Evolutionary conservation across 2,797 vertebrate species (phyloP), one percentile per base, ranked within the genome.

Genomic region (Sciurus vulgaris): DNA sequence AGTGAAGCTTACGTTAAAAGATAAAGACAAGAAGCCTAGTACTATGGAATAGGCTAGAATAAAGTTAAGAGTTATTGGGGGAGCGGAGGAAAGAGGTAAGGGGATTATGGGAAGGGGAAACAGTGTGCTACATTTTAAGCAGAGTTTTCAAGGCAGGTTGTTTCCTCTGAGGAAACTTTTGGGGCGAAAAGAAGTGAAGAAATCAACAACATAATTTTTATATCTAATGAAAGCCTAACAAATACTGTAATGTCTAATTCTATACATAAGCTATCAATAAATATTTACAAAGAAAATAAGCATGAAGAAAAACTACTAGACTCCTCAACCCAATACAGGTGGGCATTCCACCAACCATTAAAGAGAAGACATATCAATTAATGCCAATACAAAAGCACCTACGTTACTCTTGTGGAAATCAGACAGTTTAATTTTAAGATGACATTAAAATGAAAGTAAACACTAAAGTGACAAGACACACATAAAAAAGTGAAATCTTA

Each of bases 401-500:
- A n/a, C 22, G 44, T 38, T 72, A 33, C 22, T 82, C 63, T 67
- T 74, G 11, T 24, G 24, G 51, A 24, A 81, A 59, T 65, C 47
- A 76, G 44, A 49, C 28, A 67, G 61, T 22, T 78, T 90, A 86
- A 79, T 78, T 65, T 88, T 92, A 89, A 67, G 22, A 87, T 78
- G 35, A 33, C 74, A 84, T 9, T 85, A 78, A 89, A 92, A 67
- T 56, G 22, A 85, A 93, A 86, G 86, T 28, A 76, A 93, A 86
- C 12, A n/a, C 20, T 44, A 4, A 76, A 87, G 44, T 79, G 18
- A 92, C 81, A 70, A 92, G 74, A 88, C 11, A 74, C 33, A 70
- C 12, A 79, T 38, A 61, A 89, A 93, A 61, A 86, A n/a, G 7
- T 51, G 2, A 63, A 91, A 69, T 76, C 56, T 73, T 74, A 78